Conservation (phyloP, 1,140 invertebrate genomes). For the Gryllus bimaculatus region DNA sequence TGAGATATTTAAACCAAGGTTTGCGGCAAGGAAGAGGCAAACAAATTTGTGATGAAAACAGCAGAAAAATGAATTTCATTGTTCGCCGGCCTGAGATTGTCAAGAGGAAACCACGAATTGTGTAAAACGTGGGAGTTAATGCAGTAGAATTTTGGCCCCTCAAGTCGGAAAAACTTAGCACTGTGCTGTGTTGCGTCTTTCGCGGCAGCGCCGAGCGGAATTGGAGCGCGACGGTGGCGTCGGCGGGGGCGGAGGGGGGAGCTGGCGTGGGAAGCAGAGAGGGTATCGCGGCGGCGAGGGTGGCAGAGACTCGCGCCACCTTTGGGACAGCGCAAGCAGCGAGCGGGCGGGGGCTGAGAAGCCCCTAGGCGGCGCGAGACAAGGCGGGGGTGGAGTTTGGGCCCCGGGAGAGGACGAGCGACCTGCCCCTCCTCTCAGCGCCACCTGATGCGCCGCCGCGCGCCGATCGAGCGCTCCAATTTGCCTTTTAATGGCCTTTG, state of each 20-base stretch:
- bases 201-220: too few species aligned
- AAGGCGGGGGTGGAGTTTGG: background rate
- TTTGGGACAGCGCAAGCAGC: background rate
- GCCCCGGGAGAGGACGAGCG: background rate
- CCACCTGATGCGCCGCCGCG: background rate
- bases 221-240: background rate
- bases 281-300: background rate
- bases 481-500: slow-evolving; percentile 4
- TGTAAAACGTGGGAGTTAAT: too few species aligned
- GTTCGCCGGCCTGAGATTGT: too few species aligned
- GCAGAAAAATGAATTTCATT: too few species aligned
- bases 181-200: too few species aligned
- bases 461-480: background rate
- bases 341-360: background rate
- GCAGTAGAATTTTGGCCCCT: too few species aligned
- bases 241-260: too few species aligned
- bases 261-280: background rate
- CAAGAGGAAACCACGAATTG: too few species aligned
- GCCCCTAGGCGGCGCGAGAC: background rate
- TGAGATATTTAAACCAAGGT: too few species aligned
- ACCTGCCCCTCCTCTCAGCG: background rate
- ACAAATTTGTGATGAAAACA: too few species aligned
- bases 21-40: too few species aligned
- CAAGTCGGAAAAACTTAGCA: too few species aligned
- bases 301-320: background rate